phyloP scores from a whole-genome alignment of 2,888 invertebrate genomes.

The Bellardia pandia region DNA sequence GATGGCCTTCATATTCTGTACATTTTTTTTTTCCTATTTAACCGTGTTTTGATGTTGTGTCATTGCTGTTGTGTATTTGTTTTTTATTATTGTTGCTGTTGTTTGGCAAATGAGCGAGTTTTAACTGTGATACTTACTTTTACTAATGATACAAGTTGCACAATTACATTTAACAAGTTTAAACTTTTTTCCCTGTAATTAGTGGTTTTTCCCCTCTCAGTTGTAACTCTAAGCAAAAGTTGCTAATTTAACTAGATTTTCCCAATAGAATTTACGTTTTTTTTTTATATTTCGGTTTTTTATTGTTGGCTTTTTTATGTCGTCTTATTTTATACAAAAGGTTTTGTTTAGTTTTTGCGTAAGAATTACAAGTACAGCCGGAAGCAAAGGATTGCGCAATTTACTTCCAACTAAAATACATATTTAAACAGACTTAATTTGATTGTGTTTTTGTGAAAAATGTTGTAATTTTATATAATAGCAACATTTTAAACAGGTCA shows the following conservation, averaged over 20 bases:
- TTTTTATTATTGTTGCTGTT: conserved; percentile 3
- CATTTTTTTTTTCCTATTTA: conserved; percentile 2
- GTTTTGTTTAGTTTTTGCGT: conserved; percentile 1
- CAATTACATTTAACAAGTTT: conserved; percentile 66
- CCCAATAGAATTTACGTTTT: conserved; percentile 49
- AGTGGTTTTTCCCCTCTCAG: conserved; percentile 50
- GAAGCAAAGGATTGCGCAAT: conserved; percentile 24
- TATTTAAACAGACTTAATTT: conserved; percentile 34
- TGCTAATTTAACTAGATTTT: conserved; percentile 69
- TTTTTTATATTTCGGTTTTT: neutral
- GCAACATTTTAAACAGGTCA: neutral
- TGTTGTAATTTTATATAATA: neutral
- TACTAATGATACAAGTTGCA: conserved; percentile 65
- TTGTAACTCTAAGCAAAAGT: conserved; percentile 48
- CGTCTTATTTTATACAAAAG: conserved; percentile 26
- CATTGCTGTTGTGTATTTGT: conserved; percentile 28
- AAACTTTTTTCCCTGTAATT: conserved; percentile 57
- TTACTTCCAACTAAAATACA: conserved; percentile 17
- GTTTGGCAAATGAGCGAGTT: conserved; percentile 43
- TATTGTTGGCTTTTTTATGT: neutral
- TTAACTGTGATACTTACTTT: conserved; percentile 57
- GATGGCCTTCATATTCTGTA: neutral
- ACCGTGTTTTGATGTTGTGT: conserved; percentile 34
- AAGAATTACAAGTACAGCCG: neutral
- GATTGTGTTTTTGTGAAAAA: conserved; percentile 7